Percentiles rank a stretch among this genome's conserved stretches.
These are phyloP conservation scores for Deilephila elpenor DNA, from an alignment of 2,888 invertebrate genomes.

Conservation along the genomic window DNA sequence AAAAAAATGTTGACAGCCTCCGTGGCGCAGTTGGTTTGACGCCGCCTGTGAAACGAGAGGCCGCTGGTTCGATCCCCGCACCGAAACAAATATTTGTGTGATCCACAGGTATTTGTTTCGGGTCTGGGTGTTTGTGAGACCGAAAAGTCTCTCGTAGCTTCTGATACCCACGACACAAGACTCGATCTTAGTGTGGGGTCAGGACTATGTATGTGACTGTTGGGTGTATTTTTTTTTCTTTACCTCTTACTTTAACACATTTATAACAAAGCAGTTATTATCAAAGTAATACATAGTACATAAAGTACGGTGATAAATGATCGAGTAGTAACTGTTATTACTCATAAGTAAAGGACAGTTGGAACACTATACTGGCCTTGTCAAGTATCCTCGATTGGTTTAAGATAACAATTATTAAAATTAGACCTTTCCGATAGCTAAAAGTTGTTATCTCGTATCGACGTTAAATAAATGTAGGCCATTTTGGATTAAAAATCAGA, in stretches of 20 bases:
- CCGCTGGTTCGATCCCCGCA: too few relatives aligned
- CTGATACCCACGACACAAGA: too few relatives aligned
- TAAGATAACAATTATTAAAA: slow-evolving; percentile 18
- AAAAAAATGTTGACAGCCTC: neutral
- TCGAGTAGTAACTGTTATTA: neutral
- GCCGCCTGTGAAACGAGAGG: too few relatives aligned
- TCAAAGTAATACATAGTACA: neutral
- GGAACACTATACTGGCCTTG: slow-evolving; percentile 11
- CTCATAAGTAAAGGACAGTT: slow-evolving; percentile 11
- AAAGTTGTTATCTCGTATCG: neutral
- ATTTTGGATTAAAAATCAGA: neutral
- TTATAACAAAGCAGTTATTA: neutral
- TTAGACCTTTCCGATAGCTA: neutral
- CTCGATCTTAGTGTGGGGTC: too few relatives aligned
- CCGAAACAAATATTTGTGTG: too few relatives aligned
- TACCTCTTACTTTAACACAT: neutral
- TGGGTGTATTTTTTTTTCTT: too few relatives aligned
- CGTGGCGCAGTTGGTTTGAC: too few relatives aligned
- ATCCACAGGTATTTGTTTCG: too few relatives aligned
- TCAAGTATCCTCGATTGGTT: neutral
- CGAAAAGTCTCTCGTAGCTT: too few relatives aligned
- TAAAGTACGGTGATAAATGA: slow-evolving; percentile 7
- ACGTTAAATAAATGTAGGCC: neutral
- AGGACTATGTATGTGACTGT: too few relatives aligned
- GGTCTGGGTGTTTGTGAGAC: too few relatives aligned